Evolutionary conservation across 2,113 vertebrate species (phyloP).

Genomic region (Corynorhinus townsendii): DNA sequence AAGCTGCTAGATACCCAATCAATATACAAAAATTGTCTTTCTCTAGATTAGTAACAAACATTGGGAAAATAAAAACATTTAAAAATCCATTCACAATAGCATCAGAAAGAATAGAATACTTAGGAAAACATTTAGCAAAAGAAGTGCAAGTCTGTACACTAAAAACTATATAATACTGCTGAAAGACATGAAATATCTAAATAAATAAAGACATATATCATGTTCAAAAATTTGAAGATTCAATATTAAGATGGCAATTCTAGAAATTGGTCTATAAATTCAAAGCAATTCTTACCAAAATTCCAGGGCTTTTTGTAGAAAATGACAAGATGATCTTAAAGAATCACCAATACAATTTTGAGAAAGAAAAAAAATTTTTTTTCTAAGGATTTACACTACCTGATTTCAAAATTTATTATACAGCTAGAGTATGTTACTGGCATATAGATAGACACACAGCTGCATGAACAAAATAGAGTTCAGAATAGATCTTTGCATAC

Average conservation of each 20-base stretch:
- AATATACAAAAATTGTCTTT: neutral
- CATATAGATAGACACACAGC: neutral
- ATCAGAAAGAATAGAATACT: slow-evolving; percentile 12
- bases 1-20: neutral
- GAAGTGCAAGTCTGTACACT: neutral
- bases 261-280: slow-evolving; percentile 2
- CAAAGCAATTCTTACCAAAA: neutral
- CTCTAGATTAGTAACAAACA: neutral
- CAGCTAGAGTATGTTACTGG: neutral
- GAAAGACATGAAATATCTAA: neutral
- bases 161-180: neutral
- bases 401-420: neutral
- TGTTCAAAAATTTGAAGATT: neutral
- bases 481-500: neutral
- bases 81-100: neutral
- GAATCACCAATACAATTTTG: neutral
- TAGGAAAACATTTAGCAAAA: slow-evolving; percentile 17
- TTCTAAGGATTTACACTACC: neutral
- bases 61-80: neutral
- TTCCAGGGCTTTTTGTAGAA: neutral
- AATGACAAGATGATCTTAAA: neutral
- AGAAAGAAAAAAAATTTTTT: neutral
- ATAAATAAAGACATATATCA: neutral
- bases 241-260: neutral
- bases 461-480: neutral